A percentile compares a stretch with the other conserved stretches of the same genome.
phyloP scores from a whole-genome alignment of 2,888 invertebrate genomes.

The Lepidonotus clava region DNA sequence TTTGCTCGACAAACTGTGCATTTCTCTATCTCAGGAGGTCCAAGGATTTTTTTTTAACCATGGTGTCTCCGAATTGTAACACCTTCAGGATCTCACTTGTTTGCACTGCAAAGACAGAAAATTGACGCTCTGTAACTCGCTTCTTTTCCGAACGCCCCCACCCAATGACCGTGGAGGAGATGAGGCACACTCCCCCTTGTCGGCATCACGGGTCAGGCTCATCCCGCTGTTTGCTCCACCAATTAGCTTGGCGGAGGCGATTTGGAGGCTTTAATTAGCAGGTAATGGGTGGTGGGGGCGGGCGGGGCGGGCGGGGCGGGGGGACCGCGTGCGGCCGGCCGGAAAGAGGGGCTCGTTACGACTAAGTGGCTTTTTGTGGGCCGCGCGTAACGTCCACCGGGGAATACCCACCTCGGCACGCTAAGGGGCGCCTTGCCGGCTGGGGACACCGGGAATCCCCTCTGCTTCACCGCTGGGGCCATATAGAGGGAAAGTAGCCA shows the following conservation, averaged over 20 bases:
- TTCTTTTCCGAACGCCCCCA: neutral
- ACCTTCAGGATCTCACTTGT: too few species aligned
- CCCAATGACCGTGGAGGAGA: neutral
- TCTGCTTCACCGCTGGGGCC: too few species aligned
- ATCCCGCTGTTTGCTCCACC: neutral
- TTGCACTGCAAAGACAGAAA: too few species aligned
- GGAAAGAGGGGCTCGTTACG: slow-evolving; percentile 8
- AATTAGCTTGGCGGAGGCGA: neutral
- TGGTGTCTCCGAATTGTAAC: too few species aligned
- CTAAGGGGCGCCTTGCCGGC: too few species aligned
- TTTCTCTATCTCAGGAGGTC: too few species aligned
- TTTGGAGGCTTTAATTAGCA: neutral
- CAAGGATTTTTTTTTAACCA: too few species aligned
- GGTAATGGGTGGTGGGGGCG: neutral
- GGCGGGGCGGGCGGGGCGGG: neutral
- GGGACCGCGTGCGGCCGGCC: neutral
- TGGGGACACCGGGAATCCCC: too few species aligned
- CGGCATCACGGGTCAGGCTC: neutral
- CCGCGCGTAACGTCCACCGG: neutral
- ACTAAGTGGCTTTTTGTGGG: neutral
- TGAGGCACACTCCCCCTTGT: neutral
- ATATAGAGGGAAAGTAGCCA: too few species aligned
- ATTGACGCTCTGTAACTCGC: too few species aligned
- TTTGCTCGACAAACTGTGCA: too few species aligned
- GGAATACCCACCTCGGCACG: too few species aligned